phyloP scores from a whole-genome alignment of 1,140 invertebrate species.

The Sycophila sp. region DNA sequence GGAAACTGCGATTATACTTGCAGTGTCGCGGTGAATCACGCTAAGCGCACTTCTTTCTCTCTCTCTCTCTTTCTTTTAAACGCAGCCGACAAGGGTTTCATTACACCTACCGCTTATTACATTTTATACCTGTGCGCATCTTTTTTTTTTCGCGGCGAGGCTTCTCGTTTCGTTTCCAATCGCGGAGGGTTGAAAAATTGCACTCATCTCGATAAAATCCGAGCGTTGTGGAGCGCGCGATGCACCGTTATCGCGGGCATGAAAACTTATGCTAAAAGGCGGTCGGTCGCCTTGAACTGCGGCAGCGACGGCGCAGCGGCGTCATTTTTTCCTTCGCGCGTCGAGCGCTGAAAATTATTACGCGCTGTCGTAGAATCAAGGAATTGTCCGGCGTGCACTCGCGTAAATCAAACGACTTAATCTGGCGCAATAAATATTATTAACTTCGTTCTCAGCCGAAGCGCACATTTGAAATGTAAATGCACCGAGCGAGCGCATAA shows the following conservation, averaged over 20 bases:
- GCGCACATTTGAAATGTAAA: conserved; percentile 24
- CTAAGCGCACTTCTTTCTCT: neutral
- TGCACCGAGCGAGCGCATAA: neutral
- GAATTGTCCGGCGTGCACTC: neutral
- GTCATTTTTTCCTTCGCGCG: too few relatives aligned
- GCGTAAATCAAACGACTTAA: conserved; percentile 22
- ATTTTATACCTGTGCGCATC: too few relatives aligned
- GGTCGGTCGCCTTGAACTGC: neutral
- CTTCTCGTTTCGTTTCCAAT: too few relatives aligned
- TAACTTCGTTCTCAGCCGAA: conserved; percentile 11
- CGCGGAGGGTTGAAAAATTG: neutral
- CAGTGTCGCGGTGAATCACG: neutral
- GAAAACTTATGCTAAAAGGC: neutral
- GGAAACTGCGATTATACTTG: conserved; percentile 21
- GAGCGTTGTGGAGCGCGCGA: neutral
- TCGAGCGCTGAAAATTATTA: conserved; percentile 3
- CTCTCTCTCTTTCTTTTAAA: too few relatives aligned
- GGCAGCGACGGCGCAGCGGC: too few relatives aligned
- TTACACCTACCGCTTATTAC: too few relatives aligned
- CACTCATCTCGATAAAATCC: neutral
- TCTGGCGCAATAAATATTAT: conserved; percentile 29
- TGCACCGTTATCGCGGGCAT: neutral
- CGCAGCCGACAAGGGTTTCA: too few relatives aligned
- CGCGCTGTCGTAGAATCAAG: conserved; percentile 16
- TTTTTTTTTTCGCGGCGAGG: too few relatives aligned